Evolutionary conservation across 2,888 invertebrate species (phyloP).

Genomic region (Tipula confusa): DNA sequence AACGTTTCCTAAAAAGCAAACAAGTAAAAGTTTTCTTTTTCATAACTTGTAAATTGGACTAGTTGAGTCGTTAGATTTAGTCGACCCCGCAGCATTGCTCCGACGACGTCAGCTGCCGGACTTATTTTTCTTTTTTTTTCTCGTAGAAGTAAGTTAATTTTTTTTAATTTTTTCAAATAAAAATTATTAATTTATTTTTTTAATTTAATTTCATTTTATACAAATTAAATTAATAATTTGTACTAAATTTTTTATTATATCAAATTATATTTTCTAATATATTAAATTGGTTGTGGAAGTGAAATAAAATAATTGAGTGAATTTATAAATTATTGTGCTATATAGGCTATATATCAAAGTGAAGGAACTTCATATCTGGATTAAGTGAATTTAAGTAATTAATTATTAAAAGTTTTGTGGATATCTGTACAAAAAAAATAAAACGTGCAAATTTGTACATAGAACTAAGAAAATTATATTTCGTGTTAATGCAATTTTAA

Average conservation of each 20-base stretch:
- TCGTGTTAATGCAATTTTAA: background rate
- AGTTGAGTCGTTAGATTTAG: conserved; percentile 44
- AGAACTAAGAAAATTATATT: background rate
- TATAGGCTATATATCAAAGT: background rate
- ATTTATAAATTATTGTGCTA: background rate
- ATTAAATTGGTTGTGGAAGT: conserved; percentile 31
- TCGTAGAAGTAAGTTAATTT: conserved; percentile 48
- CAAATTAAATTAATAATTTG: background rate
- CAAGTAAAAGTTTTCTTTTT: conserved; percentile 31
- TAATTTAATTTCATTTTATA: background rate
- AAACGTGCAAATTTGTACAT: background rate
- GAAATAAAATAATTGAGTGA: conserved; percentile 28
- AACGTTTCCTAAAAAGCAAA: conserved; percentile 37
- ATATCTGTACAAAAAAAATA: background rate
- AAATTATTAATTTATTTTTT: conserved; percentile 32
- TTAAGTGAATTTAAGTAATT: background rate
- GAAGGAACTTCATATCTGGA: background rate
- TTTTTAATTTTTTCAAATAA: conserved; percentile 34
- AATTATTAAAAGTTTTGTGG: background rate
- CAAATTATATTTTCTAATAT: background rate
- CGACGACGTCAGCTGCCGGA: conserved; percentile 53
- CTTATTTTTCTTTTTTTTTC: conserved; percentile 49
- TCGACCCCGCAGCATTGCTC: conserved; percentile 53
- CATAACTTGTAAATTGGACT: conserved; percentile 32
- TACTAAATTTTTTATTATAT: background rate